Percentiles rank a stretch among this genome's conserved stretches.
These are phyloP conservation scores for Luperina testacea DNA, from an alignment of 2,888 invertebrate genomes.

Conservation along the genomic window DNA sequence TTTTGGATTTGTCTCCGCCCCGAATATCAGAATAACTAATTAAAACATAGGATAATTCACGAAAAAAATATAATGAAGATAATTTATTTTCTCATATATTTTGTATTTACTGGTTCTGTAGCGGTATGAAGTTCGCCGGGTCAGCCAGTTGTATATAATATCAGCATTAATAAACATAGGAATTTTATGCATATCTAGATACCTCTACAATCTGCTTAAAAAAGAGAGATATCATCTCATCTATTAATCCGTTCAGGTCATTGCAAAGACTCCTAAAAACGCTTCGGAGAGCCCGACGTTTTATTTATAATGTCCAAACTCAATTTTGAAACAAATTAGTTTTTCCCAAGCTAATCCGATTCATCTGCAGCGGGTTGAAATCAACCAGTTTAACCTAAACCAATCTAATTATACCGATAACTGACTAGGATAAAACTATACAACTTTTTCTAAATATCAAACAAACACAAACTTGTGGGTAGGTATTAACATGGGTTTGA, in stretches of 20 bases:
- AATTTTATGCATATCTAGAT: too few relatives aligned
- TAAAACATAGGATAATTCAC: too few relatives aligned
- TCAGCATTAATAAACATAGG: not conserved
- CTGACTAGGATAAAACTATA: conserved; percentile 21
- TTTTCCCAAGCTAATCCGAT: conserved; percentile 46
- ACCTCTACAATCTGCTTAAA: not conserved
- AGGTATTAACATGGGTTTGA: not conserved
- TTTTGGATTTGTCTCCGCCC: too few relatives aligned
- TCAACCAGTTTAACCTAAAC: conserved; percentile 47
- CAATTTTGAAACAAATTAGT: conserved; percentile 57
- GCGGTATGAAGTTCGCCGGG: too few relatives aligned
- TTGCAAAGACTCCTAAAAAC: conserved; percentile 21
- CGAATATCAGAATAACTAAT: too few relatives aligned
- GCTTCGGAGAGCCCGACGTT: conserved; percentile 36
- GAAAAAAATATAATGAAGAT: too few relatives aligned
- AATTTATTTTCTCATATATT: too few relatives aligned
- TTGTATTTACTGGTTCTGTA: too few relatives aligned
- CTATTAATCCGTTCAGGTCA: conserved; percentile 21
- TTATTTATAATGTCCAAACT: conserved; percentile 44
- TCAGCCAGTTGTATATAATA: not conserved
- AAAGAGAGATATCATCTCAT: conserved; percentile 4
- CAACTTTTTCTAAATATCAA: conserved; percentile 11
- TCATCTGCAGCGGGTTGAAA: conserved; percentile 44
- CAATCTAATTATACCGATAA: conserved; percentile 49
- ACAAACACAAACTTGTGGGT: not conserved